Evolutionary conservation across 1,140 invertebrate species (phyloP), one percentile per base, ranked within the genome.

Genomic region (Scaptomyza graminum): DNA sequence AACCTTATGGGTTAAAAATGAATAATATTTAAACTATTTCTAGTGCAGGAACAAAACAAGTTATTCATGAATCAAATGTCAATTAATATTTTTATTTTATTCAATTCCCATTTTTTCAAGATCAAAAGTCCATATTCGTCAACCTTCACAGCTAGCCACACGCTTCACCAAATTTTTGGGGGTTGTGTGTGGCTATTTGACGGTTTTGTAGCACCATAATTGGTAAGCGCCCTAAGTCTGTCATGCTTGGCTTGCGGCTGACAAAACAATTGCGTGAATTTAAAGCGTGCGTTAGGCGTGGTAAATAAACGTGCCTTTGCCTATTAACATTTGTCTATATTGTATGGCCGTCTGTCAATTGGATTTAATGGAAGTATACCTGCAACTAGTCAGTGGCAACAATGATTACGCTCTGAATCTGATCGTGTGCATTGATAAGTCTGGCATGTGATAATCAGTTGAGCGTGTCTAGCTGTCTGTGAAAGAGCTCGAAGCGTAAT

Each of bases 201-300:
- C 39, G 76, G 67, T 70, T 83, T 84, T 77, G 41, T 65, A 49
- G 61, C 74, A 74, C 74, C 64, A 87, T n/a, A 87, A 87, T 78
- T 82, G 66, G 74, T 44, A 43, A 57, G 65, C 64, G 76, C 69
- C 52, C 57, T 73, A 51, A 68, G 76, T 76, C 73, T 73, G 81
- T 87, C 82, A 87, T 61, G 82, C 70, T 82, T 54, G 63, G 68
- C 66, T 69, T 46, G 56, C 46, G 39, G 25, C 49, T 54, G 13
- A 15, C n/a, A 50, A 47, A 34, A 37, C 46, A 31, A 50, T 50
- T 25, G 16, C 9, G 31, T 65, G 34, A 65, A 55, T 55, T 64
- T 41, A 25, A 46, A 78, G 80, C 64, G 70, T 79, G 81, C 79
- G 81, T 85, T 85, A 80, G 85, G 67, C 85, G 81, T 73, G 63